Base-by-base conservation (phyloP, 2,113 vertebrate species). In the Struthio camelus region DNA sequence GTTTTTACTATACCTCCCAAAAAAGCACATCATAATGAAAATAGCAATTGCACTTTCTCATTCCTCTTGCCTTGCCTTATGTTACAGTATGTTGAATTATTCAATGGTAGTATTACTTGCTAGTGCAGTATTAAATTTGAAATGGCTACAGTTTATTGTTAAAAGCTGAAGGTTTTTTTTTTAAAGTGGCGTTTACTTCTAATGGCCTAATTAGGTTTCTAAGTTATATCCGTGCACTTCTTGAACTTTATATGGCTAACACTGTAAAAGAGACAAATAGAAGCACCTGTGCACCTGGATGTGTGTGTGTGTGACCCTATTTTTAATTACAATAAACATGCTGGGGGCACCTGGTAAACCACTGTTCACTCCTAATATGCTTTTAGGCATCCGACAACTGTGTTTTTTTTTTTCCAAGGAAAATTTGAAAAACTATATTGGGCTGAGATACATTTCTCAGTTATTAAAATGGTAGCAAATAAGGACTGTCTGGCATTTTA, bases 201-300 rank as follows among this genome's bases (percentile, higher is more conserved):
- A 97, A 97, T 98, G 93, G 93, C 96, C 95, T 98, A 96, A 98
- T 98, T 98, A 97, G 97, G 86, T 97, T 96, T 85, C 87, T 94
- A 84, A 96, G 93, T 96, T 97, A 84, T 95, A 96, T 94, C 90
- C 92, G 75, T 96, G 90, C 66, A 87, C 85, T 96, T 78, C 83
- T 95, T 97, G 80, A 98, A 89, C 96, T 95, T 97, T 94, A 96
- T 93, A 34, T 94, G 90, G 67, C 71, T 96, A 94, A 64, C 80
- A 48, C 80, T 75, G 64, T 85, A 95, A 78, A 89, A 79, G 67
- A 91, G 54, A 87, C 82, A 95, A 96, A 97, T 81, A 82, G 71
- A 97, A 87, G 64, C 83, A 70, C 65, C 36, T 89, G 62, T 95
- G 86, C 83, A 73, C 90, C 87, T 86, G 87, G 67, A 89, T 96